Conservation (phyloP, 2,888 invertebrate species). For the Trissonchulus sp. region DNA sequence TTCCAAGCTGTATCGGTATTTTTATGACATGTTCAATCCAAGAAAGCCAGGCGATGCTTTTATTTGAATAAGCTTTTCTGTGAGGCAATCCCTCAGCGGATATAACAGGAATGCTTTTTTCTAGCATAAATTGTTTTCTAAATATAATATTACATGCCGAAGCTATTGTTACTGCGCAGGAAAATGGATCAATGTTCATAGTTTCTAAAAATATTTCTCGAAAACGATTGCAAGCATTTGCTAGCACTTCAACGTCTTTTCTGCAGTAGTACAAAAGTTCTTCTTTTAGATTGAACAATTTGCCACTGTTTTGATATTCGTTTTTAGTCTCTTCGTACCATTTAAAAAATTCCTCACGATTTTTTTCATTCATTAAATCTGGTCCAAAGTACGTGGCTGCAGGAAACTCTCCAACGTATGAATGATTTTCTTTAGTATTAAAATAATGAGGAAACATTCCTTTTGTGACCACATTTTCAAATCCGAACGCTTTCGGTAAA, state of each 20-base stretch:
- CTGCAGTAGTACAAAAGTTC: conserved; percentile 38
- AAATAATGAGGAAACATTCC: conserved; percentile 31
- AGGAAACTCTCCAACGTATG: neutral
- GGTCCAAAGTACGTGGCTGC: conserved; percentile 29
- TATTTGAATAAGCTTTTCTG: neutral
- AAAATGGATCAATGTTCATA: conserved; percentile 33
- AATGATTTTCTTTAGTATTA: conserved; percentile 26
- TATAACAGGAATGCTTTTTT: neutral
- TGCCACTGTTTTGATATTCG: conserved; percentile 17
- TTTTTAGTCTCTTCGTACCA: neutral
- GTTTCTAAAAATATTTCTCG: conserved; percentile 17
- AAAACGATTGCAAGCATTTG: neutral
- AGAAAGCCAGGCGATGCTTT: neutral
- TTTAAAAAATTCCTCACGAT: neutral
- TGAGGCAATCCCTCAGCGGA: neutral
- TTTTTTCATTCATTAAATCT: neutral
- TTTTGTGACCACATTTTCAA: neutral
- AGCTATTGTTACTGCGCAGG: conserved; percentile 34
- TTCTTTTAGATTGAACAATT: conserved; percentile 36
- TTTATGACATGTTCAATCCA: neutral
- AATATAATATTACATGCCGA: conserved; percentile 16
- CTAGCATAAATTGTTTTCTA: neutral
- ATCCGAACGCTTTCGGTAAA: conserved; percentile 27
- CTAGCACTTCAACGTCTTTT: conserved; percentile 35
- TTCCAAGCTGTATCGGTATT: neutral